Evolutionary conservation across 2,113 vertebrate species (phyloP), one percentile per base, ranked within the genome.

Genomic region (Pterocles gutturalis): DNA sequence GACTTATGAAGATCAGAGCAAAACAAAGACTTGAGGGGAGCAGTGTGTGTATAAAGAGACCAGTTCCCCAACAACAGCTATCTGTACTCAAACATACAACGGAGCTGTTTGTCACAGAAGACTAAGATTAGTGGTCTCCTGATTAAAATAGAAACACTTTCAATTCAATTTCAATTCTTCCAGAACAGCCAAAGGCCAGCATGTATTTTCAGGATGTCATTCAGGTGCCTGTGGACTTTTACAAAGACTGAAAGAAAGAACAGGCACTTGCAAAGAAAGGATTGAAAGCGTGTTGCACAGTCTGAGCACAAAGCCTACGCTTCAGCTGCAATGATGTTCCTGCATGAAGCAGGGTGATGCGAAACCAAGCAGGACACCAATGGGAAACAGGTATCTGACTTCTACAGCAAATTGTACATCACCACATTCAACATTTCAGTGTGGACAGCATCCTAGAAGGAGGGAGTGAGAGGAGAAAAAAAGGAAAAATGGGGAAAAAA

Each of bases 401-500:
- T 81, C n/a, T 60, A 8, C 5, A 22, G 34, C 14, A 69, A 69
- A 60, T 1, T 36, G 19, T 24, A 69, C 13, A n/a, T 51, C 29
- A 61, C 12, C 4, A 1, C 28, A 60, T 29, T 80, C 38, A 90
- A 45, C 19, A 16, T 25, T 82, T 73, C 67, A 77, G 45, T 28
- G 46, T 14, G 16, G 51, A 43, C 17, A 88, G n/a, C 12, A 65
- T 10, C 26, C 18, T 18, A 13, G 41, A 41, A 38, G 26, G 12
- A 33, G 13, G 16, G 20, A 11, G 8, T 26, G 9, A 4, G 13
- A 3, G 5, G 54, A 6, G 7, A 57, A 34, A 25, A 49, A 38
- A 62, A 43, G 2, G 5, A 19, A 43, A 31, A 38, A 41, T 0
- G 17, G 4, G 29, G 10, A 1, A 0, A 3, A 43, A 46, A 61